Base-by-base conservation (phyloP, 2,113 vertebrate species). In the Trematomus loennbergii region DNA sequence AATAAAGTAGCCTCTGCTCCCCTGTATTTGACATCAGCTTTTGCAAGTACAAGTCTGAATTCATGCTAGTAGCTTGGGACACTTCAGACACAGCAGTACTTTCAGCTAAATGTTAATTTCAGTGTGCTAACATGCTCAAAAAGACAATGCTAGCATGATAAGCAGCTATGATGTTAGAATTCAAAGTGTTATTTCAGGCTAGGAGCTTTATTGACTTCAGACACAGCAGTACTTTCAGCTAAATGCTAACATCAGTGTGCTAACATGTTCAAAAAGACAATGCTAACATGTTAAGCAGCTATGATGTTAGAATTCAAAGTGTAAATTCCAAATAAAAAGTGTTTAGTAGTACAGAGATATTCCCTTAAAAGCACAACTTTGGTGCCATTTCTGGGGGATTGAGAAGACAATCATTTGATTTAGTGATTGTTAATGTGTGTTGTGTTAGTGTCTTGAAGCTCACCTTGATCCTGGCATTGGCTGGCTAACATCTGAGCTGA, bases 11-110 rank as follows among this genome's bases (percentile, higher is more conserved):
- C n/a, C 50, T 43, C n/a, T 6, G 12, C 55, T 69, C 63, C 61
- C 46, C 67, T 61, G 60, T 7, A 63, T 72, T 78, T 83, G 3
- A 57, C 10, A 0, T 80, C 69, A 64, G 16, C 69, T 52, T 53
- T 75, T 64, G 77, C 15, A 59, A 36, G 45, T 25, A 25, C 15
- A 40, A 40, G 17, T 16, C n/a, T 43, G 12, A 7, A 57, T 15
- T 13, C 40, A 46, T 18, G 48, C 54, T 16, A 0, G 18, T 7
- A 3, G 20, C 46, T 54, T 22, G 15, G 5, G 17, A 46, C 40
- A 15, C 55, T 59, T 11, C 7, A 45, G n/a, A 22, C 12, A 49
- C 40, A 49, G 3, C 49, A 7, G 18, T n/a, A 57, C 55, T 77
- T 59, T 29, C 33, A 59, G 29, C 18, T 49, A 50, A 36, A 49